Percentiles rank a stretch among this genome's conserved stretches.
Evolutionary conservation across 1,140 invertebrate genomes (phyloP).

Genomic region (Temnothorax longispinosus): DNA sequence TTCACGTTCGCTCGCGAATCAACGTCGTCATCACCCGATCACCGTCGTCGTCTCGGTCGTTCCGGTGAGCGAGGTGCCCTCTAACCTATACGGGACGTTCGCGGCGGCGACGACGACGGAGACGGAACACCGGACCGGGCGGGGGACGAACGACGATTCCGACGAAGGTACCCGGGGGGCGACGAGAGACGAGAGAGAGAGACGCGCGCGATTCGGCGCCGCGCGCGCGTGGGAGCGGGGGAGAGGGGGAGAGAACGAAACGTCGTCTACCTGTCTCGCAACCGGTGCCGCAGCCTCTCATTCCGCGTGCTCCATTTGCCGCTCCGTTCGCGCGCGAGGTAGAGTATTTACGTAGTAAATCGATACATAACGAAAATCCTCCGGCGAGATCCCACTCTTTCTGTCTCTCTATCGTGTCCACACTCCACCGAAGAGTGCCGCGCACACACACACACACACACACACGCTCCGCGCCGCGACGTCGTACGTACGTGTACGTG

Average conservation of each 20-base stretch:
- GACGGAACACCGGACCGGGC: no score
- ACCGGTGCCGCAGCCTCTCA: constrained; percentile 48
- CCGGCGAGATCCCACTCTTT: constrained; percentile 46
- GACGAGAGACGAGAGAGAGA: background rate
- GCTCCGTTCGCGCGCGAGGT: constrained; percentile 25
- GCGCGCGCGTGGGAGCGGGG: background rate
- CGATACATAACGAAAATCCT: constrained; percentile 74
- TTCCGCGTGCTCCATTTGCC: constrained; percentile 72
- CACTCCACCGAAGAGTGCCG: constrained; percentile 46
- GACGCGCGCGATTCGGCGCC: background rate
- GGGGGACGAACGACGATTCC: no score
- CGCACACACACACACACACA: constrained; percentile 72
- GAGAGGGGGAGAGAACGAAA: background rate
- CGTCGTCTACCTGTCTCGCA: constrained; percentile 68
- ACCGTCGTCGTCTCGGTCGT: background rate
- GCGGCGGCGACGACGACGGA: no score
- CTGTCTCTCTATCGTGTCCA: constrained; percentile 25
- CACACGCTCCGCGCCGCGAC: constrained; percentile 48
- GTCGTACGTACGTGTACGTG: background rate
- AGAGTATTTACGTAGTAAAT: constrained; percentile 71
- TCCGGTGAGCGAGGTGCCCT: constrained; percentile 19
- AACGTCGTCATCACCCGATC: background rate
- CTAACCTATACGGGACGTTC: constrained; percentile 34
- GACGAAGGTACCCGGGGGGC: no score
- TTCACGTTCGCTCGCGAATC: constrained; percentile 9